Evolutionary conservation across 2,113 vertebrate species (phyloP).

Genomic region (Trachemys scripta): DNA sequence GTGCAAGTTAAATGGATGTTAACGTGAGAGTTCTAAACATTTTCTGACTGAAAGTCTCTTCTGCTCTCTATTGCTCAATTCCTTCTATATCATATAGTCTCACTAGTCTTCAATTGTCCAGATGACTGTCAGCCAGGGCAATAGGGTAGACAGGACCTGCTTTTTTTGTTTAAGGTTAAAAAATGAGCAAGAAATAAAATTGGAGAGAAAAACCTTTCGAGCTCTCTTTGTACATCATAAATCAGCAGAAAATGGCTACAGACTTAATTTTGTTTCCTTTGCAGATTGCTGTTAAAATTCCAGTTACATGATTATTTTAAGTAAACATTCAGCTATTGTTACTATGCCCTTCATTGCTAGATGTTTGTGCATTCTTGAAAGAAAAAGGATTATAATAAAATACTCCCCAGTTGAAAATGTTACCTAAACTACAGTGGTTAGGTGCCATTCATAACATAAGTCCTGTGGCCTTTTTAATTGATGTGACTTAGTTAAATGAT

Average conservation of each 20-base stretch:
- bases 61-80: not conserved
- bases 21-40: not conserved
- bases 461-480: constrained; percentile 19
- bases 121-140: not conserved
- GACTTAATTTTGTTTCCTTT: not conserved
- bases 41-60: not conserved
- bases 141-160: not conserved
- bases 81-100: not conserved
- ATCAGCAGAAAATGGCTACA: not conserved
- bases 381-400: not conserved
- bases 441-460: not conserved
- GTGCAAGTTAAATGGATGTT: not conserved
- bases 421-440: not conserved
- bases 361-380: not conserved
- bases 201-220: not conserved
- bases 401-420: not conserved
- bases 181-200: not conserved
- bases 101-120: not conserved
- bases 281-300: not conserved
- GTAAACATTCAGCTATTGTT: not conserved
- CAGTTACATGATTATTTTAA: not conserved
- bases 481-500: not conserved
- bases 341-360: not conserved
- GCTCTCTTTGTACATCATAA: not conserved
- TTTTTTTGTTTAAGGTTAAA: not conserved